These are phyloP conservation scores for Nannospalax galili DNA, from an alignment of 2,113 vertebrate genomes.

Conservation along the genomic window DNA sequence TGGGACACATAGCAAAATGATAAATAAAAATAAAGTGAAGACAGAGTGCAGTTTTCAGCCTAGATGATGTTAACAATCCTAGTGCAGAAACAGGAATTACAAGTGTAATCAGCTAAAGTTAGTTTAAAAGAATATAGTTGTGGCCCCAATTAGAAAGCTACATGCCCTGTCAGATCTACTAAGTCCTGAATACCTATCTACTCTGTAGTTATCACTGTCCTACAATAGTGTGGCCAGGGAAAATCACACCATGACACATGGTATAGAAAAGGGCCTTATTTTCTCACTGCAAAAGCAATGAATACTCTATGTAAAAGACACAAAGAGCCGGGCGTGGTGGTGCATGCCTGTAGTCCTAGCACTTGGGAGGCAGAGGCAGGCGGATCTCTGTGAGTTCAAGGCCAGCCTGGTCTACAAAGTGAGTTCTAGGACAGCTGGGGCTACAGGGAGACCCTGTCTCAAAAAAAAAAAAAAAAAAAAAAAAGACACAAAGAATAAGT, in stretches of 20 bases:
- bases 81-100: background rate
- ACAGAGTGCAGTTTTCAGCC: background rate
- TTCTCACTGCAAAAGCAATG: background rate
- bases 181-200: background rate
- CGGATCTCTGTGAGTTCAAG: too few relatives aligned
- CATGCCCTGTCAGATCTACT: background rate
- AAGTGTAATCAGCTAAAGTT: background rate
- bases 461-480: too few relatives aligned
- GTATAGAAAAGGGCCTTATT: background rate
- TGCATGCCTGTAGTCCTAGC: too few relatives aligned
- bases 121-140: background rate
- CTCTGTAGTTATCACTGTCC: slow-evolving; percentile 6
- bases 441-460: too few relatives aligned
- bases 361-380: too few relatives aligned
- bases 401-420: too few relatives aligned
- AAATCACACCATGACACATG: background rate
- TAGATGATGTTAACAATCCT: background rate
- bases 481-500: background rate
- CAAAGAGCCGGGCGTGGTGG: too few relatives aligned
- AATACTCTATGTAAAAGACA: background rate
- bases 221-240: background rate
- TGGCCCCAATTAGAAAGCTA: background rate
- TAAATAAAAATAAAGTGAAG: too few relatives aligned
- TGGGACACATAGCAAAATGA: too few relatives aligned
- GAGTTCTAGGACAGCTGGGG: too few relatives aligned